These are phyloP conservation scores for Artibeus jamaicensis DNA, from an alignment of 2,797 vertebrate genomes.

Conservation along the genomic window DNA sequence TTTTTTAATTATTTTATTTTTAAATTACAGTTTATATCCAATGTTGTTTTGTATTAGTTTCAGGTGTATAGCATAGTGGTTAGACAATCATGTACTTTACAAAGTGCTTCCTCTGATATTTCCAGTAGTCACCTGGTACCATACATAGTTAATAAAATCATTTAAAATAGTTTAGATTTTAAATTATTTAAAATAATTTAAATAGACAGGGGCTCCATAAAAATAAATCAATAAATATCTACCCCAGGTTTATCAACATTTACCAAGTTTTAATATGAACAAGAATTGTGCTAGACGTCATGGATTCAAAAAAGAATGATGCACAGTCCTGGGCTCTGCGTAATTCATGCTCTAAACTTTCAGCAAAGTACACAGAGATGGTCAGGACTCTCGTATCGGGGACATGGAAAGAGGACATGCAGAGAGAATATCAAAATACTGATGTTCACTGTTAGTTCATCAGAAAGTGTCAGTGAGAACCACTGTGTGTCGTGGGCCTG, in stretches of 20 bases:
- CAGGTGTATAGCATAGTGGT: neutral
- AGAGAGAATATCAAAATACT: neutral
- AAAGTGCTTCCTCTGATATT: neutral
- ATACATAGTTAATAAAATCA: neutral
- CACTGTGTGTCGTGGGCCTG: neutral
- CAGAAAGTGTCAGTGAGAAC: neutral
- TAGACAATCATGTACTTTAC: neutral
- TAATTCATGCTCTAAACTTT: neutral
- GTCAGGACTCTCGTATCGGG: accelerated
- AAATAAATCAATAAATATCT: neutral
- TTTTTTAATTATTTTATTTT: neutral
- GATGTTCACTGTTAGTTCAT: neutral
- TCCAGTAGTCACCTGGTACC: neutral
- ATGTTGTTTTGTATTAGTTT: neutral
- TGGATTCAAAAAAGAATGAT: neutral
- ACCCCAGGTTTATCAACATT: neutral
- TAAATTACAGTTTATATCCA: neutral
- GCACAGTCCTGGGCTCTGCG: neutral
- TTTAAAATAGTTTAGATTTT: too few relatives aligned
- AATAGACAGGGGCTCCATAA: neutral
- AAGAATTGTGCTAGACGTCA: neutral
- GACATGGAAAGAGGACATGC: too few relatives aligned
- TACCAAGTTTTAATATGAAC: neutral
- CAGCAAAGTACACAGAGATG: too few relatives aligned
- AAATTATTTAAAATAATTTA: too few relatives aligned